phyloP scores from a whole-genome alignment of 2,888 invertebrate species.

The Teleogryllus oceanicus region DNA sequence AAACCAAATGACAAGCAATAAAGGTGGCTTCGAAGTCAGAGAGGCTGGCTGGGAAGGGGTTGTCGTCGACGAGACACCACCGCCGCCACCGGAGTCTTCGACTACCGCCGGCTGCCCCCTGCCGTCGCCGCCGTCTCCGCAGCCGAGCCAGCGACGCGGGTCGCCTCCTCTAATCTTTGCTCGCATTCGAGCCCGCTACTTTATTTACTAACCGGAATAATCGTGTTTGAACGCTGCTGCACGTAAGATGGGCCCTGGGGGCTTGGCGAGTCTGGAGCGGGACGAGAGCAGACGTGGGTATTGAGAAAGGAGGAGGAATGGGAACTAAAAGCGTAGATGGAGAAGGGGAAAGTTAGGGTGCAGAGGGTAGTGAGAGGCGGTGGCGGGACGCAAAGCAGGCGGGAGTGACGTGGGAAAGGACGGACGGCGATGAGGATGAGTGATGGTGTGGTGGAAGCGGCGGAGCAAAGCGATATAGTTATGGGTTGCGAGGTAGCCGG shows the following conservation, averaged over 20 bases:
- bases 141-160: not conserved
- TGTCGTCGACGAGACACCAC: not conserved
- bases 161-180: slow-evolving; percentile 3
- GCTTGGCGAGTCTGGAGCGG: not conserved
- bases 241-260: not conserved
- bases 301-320: not conserved
- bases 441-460: not conserved
- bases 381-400: not conserved
- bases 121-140: not conserved
- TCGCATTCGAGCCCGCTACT: not conserved
- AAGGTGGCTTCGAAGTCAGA: slow-evolving; percentile 22
- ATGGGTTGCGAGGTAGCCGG: no score
- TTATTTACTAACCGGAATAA: slow-evolving; percentile 1
- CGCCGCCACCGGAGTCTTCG: not conserved
- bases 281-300: not conserved
- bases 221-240: slow-evolving; percentile 18
- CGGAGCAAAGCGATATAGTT: no score
- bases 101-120: not conserved
- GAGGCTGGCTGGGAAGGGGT: not conserved
- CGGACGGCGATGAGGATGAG: not conserved
- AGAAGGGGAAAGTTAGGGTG: not conserved
- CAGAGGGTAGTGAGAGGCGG: not conserved
- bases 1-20: slow-evolving; percentile 32
- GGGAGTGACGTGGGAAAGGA: not conserved
- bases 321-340: not conserved